A percentile compares a stretch with the other conserved stretches of the same genome.
Conservation (phyloP, 2,113 vertebrate genomes). For the Pluvianellus socialis region DNA sequence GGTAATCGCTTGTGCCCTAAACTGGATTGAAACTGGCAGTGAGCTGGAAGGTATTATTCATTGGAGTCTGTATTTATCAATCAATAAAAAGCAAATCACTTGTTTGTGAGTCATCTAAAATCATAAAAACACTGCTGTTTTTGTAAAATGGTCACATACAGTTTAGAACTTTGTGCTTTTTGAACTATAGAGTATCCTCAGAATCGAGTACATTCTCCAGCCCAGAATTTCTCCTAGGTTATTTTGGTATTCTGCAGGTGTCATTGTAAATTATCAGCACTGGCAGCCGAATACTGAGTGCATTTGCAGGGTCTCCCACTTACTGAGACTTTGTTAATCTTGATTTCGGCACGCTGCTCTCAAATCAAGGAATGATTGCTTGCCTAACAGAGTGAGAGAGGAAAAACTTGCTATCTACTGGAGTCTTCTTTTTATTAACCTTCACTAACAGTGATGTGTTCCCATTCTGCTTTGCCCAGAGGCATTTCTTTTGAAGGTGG, state of each 20-base stretch:
- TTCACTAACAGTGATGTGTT: not conserved
- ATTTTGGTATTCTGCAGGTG: not conserved
- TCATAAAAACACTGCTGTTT: not conserved
- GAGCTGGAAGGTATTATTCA: not conserved
- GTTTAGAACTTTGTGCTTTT: not conserved
- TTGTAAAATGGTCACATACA: fast-evolving
- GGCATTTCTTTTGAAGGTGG: not conserved
- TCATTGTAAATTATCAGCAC: fast-evolving
- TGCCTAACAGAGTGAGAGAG: not conserved
- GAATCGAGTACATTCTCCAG: not conserved
- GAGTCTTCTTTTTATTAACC: not conserved
- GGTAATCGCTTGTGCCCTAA: not conserved
- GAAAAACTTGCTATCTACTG: not conserved
- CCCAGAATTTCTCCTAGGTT: not conserved
- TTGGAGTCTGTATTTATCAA: not conserved
- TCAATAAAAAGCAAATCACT: not conserved
- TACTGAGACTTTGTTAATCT: not conserved
- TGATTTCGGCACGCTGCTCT: not conserved
- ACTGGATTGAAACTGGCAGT: not conserved
- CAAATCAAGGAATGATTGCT: not conserved
- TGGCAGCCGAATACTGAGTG: not conserved
- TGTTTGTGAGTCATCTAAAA: not conserved
- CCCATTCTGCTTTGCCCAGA: not conserved
- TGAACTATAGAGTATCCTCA: not conserved
- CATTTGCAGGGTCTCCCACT: not conserved